These are phyloP conservation scores for Ammodytes dubius DNA, from an alignment of 2,113 vertebrate species.

Conservation along the genomic window DNA sequence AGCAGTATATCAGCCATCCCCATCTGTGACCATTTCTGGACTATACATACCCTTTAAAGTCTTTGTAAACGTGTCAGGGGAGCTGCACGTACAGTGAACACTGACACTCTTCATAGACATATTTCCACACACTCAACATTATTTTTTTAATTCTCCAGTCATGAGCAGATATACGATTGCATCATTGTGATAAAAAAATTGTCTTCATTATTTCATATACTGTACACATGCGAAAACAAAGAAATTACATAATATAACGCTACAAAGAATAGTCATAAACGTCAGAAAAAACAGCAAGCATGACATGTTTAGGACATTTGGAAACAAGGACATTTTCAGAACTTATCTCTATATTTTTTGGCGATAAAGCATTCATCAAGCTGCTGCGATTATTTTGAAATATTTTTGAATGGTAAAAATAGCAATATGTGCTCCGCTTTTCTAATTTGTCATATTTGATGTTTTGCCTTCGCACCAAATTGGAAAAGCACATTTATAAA, in stretches of 20 bases:
- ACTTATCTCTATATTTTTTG: background rate
- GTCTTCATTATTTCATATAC: background rate
- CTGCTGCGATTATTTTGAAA: background rate
- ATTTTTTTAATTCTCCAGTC: too few relatives aligned
- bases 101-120: too few relatives aligned
- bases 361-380: background rate
- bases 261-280: background rate
- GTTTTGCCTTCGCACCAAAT: background rate
- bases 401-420: background rate
- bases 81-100: too few relatives aligned
- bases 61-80: too few relatives aligned
- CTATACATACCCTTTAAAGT: too few relatives aligned
- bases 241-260: background rate
- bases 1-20: too few relatives aligned
- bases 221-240: background rate
- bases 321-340: background rate
- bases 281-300: background rate
- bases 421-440: background rate
- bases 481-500: conserved; percentile 4
- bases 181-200: too few relatives aligned
- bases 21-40: too few relatives aligned
- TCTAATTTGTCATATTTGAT: background rate
- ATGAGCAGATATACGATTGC: background rate
- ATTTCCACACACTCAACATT: too few relatives aligned
- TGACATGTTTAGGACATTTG: background rate